phyloP scores from a whole-genome alignment of 2,888 invertebrate species.

The Ochropleura plecta region DNA sequence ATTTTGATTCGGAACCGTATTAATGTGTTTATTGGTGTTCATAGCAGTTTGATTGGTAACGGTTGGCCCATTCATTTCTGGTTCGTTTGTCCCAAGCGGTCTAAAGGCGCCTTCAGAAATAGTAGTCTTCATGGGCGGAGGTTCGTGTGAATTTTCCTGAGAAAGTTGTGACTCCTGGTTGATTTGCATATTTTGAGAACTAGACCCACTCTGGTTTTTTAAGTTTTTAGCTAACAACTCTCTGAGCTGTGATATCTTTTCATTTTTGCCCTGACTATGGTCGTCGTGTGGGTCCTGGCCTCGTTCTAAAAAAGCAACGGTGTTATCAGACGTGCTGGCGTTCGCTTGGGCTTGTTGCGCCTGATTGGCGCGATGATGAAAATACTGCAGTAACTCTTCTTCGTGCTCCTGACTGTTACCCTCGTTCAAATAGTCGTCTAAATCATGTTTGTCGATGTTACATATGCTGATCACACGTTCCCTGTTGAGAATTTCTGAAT shows the following conservation, averaged over 20 bases:
- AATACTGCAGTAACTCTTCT: slow-evolving; percentile 96
- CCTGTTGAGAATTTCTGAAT: slow-evolving; percentile 90
- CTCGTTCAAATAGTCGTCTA: slow-evolving; percentile 95
- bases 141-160: slow-evolving; percentile 73
- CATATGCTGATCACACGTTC: slow-evolving; percentile 94
- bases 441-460: slow-evolving; percentile 94
- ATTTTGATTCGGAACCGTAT: slow-evolving; percentile 77
- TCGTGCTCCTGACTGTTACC: slow-evolving; percentile 95
- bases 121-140: slow-evolving; percentile 70
- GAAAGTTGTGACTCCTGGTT: slow-evolving; percentile 74
- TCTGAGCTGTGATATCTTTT: slow-evolving; percentile 94
- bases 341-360: slow-evolving; percentile 64
- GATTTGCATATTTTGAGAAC: slow-evolving; percentile 72
- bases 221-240: slow-evolving; percentile 93
- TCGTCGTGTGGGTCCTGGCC: slow-evolving; percentile 87
- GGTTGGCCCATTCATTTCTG: slow-evolving; percentile 73
- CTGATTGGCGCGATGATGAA: slow-evolving; percentile 90
- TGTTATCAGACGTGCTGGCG: slow-evolving; percentile 57
- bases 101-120: slow-evolving; percentile 82
- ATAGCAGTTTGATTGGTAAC: slow-evolving; percentile 70
- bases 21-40: slow-evolving; percentile 72
- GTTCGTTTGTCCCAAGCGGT: slow-evolving; percentile 72
- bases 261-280: slow-evolving; percentile 89
- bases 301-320: slow-evolving; percentile 84
- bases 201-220: slow-evolving; percentile 86